Conservation (phyloP, 2,113 vertebrate species). For the Triplophysa siluroides region DNA sequence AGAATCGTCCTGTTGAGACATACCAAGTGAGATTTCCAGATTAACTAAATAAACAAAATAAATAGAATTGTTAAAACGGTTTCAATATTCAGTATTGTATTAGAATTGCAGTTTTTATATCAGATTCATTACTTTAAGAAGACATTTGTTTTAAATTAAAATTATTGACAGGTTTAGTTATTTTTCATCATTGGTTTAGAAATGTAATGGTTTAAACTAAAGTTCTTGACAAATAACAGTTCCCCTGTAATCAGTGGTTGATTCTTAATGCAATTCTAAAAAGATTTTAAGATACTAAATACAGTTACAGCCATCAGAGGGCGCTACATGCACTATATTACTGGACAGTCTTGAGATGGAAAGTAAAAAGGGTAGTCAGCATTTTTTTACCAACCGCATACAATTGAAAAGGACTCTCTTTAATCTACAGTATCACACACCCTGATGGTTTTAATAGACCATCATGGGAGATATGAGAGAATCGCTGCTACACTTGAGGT, state of each 20-base stretch:
- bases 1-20: constrained; percentile 76
- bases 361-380: not conserved
- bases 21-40: constrained; percentile 67
- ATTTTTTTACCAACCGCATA: not conserved
- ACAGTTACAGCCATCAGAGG: constrained; percentile 52
- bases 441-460: not conserved
- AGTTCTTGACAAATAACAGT: not conserved
- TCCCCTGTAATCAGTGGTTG: not conserved
- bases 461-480: not conserved
- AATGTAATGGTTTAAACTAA: not conserved
- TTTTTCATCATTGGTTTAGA: not conserved
- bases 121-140: not conserved
- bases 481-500: not conserved
- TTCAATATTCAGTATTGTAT: not conserved
- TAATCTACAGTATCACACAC: not conserved
- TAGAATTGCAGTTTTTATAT: not conserved
- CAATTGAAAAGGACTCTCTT: not conserved
- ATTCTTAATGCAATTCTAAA: not conserved
- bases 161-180: not conserved
- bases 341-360: not conserved
- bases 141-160: too few species aligned
- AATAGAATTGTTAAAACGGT: too few species aligned
- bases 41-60: not conserved
- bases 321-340: not conserved
- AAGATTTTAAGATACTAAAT: not conserved